Conservation (phyloP, 2,888 invertebrate genomes). For the Isoperla grammatica region DNA sequence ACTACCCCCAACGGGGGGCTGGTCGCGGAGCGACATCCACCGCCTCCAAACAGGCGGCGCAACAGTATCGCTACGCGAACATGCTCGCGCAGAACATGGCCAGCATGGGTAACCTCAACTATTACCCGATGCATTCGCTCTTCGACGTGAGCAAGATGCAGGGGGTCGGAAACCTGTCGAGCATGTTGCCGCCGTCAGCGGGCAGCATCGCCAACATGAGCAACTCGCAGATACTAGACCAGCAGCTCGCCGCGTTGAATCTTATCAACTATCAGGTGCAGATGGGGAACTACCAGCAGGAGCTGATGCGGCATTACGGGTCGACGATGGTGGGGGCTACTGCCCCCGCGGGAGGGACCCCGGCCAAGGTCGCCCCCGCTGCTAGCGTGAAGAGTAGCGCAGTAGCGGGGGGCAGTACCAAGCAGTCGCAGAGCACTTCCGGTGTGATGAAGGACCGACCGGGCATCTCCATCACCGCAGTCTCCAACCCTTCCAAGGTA, state of each 20-base stretch:
- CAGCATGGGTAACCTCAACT: not conserved
- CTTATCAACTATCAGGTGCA: slow-evolving; percentile 18
- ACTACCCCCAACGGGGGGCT: not conserved
- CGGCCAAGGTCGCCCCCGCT: not conserved
- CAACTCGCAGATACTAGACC: slow-evolving; percentile 40
- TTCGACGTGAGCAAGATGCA: slow-evolving; percentile 2
- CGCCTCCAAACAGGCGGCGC: not conserved
- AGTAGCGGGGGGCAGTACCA: not conserved
- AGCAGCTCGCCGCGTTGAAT: slow-evolving; percentile 22
- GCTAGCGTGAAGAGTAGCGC: not conserved
- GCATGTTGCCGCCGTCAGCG: not conserved
- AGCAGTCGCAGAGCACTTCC: not conserved
- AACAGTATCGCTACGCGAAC: not conserved
- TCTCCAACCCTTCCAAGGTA: too few relatives aligned
- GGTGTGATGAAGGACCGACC: too few relatives aligned
- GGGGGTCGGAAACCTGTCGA: too few relatives aligned
- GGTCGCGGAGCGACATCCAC: too few relatives aligned
- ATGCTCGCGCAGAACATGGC: slow-evolving; percentile 6
- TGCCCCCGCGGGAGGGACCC: not conserved
- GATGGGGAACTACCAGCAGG: slow-evolving; percentile 11
- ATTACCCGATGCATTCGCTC: slow-evolving; percentile 10
- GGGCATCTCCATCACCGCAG: too few relatives aligned
- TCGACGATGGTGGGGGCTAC: not conserved
- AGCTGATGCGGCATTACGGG: slow-evolving; percentile 5
- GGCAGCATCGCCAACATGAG: slow-evolving; percentile 39